Percentiles rank a stretch among this genome's conserved stretches.
Evolutionary conservation across 2,797 vertebrate genomes (phyloP).

Genomic region (Sebastes kiyomatsui): DNA sequence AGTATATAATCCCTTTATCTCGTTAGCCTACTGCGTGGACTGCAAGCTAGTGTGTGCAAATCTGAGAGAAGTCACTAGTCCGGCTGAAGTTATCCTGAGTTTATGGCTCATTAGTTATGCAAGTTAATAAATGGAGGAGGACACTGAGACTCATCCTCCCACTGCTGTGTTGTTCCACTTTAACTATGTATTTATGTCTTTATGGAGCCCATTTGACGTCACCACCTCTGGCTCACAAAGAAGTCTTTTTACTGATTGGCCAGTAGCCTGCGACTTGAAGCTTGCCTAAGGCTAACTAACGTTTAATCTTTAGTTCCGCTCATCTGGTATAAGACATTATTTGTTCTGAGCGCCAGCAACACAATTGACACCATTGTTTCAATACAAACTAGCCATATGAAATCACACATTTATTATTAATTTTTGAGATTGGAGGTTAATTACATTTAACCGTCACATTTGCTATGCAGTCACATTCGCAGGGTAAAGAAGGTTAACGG

Average conservation of each 20-base stretch:
- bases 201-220: conserved; percentile 91
- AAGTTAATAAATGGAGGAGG: conserved; percentile 84
- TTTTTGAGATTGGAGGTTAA: conserved; percentile 35
- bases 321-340: conserved; percentile 90
- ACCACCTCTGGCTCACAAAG: conserved; percentile 90
- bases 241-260: conserved; percentile 86
- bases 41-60: conserved; percentile 56
- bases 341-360: conserved; percentile 87
- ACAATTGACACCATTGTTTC: conserved; percentile 83
- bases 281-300: conserved; percentile 91
- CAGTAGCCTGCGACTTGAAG: conserved; percentile 90
- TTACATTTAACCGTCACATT: neutral
- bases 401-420: conserved; percentile 56
- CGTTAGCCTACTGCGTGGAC: conserved; percentile 35
- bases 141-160: conserved; percentile 83
- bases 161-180: conserved; percentile 83
- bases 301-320: conserved; percentile 99
- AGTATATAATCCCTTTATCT: conserved; percentile 75
- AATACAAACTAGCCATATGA: conserved; percentile 70
- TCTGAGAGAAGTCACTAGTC: conserved; percentile 67
- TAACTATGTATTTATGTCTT: conserved; percentile 90
- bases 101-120: conserved; percentile 91
- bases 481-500: neutral
- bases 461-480: conserved; percentile 15
- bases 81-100: conserved; percentile 84